Evolutionary conservation across 2,888 invertebrate genomes (phyloP).

Genomic region (Sepioteuthis lessoniana): DNA sequence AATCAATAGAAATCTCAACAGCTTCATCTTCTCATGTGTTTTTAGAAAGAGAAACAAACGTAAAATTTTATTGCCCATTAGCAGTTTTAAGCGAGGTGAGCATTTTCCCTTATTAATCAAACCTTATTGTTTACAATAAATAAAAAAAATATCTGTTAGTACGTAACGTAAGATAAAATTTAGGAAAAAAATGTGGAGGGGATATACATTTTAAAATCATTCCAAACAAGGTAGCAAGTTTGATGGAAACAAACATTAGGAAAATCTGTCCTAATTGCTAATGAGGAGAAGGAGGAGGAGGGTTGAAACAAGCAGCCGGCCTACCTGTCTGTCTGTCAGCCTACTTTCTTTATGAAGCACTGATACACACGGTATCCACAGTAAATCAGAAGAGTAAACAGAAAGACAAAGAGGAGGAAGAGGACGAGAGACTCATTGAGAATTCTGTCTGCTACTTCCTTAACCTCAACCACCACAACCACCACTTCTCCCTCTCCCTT

Average conservation of each 20-base stretch:
- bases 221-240: neutral
- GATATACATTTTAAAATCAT: neutral
- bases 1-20: neutral
- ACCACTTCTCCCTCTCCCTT: neutral
- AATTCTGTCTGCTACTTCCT: conserved; percentile 11
- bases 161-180: neutral
- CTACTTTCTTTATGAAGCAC: neutral
- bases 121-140: neutral
- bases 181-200: neutral
- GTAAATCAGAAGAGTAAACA: neutral
- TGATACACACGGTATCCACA: neutral
- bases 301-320: neutral
- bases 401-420: neutral
- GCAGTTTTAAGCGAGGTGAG: neutral
- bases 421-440: neutral
- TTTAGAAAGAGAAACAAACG: neutral
- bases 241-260: neutral
- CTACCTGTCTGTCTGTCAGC: neutral
- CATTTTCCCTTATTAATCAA: neutral
- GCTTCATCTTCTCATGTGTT: neutral
- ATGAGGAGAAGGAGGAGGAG: neutral
- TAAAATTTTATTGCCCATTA: neutral
- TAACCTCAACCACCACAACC: neutral
- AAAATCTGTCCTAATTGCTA: neutral
- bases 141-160: neutral